Conservation (phyloP, 2,888 invertebrate species). For the Clitarchus hookeri region DNA sequence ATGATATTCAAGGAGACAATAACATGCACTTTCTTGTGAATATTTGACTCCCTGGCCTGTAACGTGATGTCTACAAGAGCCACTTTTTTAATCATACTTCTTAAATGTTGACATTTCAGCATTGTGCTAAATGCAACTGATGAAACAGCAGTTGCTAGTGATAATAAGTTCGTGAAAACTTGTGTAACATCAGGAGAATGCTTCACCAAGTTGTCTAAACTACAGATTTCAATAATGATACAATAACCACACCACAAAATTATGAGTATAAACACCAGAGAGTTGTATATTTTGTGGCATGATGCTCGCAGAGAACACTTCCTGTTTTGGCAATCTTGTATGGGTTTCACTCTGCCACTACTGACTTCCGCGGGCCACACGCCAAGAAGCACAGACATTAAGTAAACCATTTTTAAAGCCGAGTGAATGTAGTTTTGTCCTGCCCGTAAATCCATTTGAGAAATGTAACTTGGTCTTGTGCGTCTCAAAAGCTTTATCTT, state of each 20-base stretch:
- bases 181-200: background rate
- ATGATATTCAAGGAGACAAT: background rate
- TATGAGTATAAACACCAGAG: background rate
- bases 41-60: background rate
- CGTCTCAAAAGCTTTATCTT: too few relatives aligned
- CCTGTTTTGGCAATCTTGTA: background rate
- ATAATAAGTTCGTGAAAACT: background rate
- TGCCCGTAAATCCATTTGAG: background rate
- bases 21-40: background rate
- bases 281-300: background rate
- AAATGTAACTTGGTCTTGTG: too few relatives aligned
- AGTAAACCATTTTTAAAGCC: background rate
- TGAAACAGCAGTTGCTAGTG: constrained; percentile 1
- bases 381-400: background rate
- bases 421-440: background rate
- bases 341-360: background rate
- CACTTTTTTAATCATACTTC: background rate
- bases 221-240: background rate
- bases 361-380: background rate
- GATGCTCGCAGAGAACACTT: background rate
- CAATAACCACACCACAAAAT: background rate
- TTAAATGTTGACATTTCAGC: background rate
- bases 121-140: background rate
- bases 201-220: background rate
- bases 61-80: background rate